Conservation (phyloP, 1,140 invertebrate species). For the Drosophila lowei region DNA sequence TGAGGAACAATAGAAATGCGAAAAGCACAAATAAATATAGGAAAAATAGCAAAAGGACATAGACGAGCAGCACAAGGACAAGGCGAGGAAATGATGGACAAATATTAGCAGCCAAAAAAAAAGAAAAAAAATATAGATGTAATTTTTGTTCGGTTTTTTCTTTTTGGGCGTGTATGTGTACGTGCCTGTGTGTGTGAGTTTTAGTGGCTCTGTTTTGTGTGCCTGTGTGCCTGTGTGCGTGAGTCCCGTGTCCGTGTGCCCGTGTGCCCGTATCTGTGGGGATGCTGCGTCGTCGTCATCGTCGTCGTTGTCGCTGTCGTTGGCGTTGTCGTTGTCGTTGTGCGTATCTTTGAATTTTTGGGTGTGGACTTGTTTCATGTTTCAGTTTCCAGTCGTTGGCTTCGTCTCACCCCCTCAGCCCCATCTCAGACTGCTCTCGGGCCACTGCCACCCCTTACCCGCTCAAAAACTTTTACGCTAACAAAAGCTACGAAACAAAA, state of each 20-base stretch:
- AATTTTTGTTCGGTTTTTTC: slow-evolving; percentile 30
- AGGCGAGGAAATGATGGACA: slow-evolving; percentile 10
- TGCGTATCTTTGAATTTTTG: slow-evolving; percentile 79
- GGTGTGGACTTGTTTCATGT: slow-evolving; percentile 78
- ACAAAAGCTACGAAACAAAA: slow-evolving; percentile 24
- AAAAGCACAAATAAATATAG: background rate
- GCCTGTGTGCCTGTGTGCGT: slow-evolving; percentile 27
- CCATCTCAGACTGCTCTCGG: background rate
- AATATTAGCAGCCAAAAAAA: slow-evolving; percentile 13
- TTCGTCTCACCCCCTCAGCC: slow-evolving; percentile 11
- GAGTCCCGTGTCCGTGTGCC: slow-evolving; percentile 16
- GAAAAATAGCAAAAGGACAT: background rate
- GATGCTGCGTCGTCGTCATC: slow-evolving; percentile 42
- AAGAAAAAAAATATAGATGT: slow-evolving; percentile 26
- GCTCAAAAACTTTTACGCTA: slow-evolving; percentile 10
- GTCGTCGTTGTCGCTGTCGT: slow-evolving; percentile 4
- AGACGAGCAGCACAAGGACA: too few relatives aligned
- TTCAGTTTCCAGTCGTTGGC: slow-evolving; percentile 56
- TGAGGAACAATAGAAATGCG: background rate
- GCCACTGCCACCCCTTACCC: background rate
- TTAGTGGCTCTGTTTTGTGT: slow-evolving; percentile 13
- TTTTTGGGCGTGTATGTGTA: slow-evolving; percentile 44
- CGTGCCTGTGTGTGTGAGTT: slow-evolving; percentile 17
- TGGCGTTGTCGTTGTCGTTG: slow-evolving; percentile 43
- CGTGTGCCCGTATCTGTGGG: slow-evolving; percentile 40